Conservation (phyloP, 2,797 vertebrate species). For the Arrhamphus sclerolepis region DNA sequence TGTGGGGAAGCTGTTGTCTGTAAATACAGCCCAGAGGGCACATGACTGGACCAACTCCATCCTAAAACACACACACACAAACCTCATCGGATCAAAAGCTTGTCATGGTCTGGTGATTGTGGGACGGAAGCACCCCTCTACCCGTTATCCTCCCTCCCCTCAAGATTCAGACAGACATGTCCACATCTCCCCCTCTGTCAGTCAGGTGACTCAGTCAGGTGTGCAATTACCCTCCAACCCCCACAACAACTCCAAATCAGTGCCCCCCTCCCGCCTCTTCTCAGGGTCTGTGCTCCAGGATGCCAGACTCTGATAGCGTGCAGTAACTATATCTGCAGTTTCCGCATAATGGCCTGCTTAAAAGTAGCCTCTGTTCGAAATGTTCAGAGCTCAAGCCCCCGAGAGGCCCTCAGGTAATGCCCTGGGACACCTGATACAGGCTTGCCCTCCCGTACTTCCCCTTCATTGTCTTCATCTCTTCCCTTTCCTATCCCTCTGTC, state of each 20-base stretch:
- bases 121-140: conserved; percentile 60
- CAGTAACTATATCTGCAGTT: conserved; percentile 78
- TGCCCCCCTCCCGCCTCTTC: conserved; percentile 23
- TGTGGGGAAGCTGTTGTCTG: conserved; percentile 72
- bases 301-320: conserved; percentile 74
- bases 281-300: conserved; percentile 65
- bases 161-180: conserved; percentile 58
- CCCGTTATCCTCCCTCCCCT: conserved; percentile 31
- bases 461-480: conserved; percentile 65
- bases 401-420: conserved; percentile 76
- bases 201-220: conserved; percentile 76
- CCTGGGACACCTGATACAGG: conserved; percentile 80
- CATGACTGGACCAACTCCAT: conserved; percentile 66
- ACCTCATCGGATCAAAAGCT: conserved; percentile 65
- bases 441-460: conserved; percentile 66
- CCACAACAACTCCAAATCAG: conserved; percentile 32
- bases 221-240: conserved; percentile 63
- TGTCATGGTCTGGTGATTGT: conserved; percentile 57
- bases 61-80: conserved; percentile 28
- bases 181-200: conserved; percentile 57
- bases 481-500: conserved; percentile 42
- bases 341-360: conserved; percentile 69
- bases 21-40: conserved; percentile 70
- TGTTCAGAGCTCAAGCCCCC: conserved; percentile 43
- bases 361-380: conserved; percentile 72